Evolutionary conservation across 2,888 invertebrate species (phyloP).

Genomic region (Ceraclea dissimilis): DNA sequence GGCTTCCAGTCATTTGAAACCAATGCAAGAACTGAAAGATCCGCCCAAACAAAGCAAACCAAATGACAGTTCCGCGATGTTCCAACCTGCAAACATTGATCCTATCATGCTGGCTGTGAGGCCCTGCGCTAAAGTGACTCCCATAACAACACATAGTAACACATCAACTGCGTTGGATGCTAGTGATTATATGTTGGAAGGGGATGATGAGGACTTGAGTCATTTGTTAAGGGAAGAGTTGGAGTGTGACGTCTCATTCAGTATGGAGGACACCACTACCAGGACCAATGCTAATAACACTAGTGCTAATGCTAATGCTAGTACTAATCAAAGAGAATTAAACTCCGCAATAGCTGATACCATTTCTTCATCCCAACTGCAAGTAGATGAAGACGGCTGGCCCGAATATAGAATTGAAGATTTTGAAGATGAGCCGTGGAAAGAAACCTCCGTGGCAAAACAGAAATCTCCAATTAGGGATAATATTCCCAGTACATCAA

Average conservation of each 20-base stretch:
- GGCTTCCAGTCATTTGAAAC: constrained; percentile 38
- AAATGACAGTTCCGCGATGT: constrained; percentile 39
- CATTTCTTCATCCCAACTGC: constrained; percentile 6
- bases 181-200: constrained; percentile 9
- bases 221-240: constrained; percentile 12
- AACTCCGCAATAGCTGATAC: not conserved
- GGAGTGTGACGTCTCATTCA: constrained; percentile 15
- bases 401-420: constrained; percentile 46
- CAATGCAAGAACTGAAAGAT: constrained; percentile 31
- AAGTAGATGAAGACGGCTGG: constrained; percentile 51
- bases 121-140: constrained; percentile 32
- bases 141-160: constrained; percentile 26
- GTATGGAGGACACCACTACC: too few relatives aligned
- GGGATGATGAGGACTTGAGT: constrained; percentile 15
- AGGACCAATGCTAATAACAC: too few relatives aligned
- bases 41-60: constrained; percentile 3
- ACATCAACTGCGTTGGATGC: not conserved
- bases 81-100: constrained; percentile 38
- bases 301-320: too few relatives aligned
- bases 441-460: not conserved
- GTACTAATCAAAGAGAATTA: not conserved
- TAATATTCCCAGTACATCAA: not conserved
- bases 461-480: too few relatives aligned
- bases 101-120: constrained; percentile 32
- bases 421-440: constrained; percentile 34